Base-by-base conservation (phyloP, 2,888 invertebrate species). In the Rhagonycha fulva region DNA sequence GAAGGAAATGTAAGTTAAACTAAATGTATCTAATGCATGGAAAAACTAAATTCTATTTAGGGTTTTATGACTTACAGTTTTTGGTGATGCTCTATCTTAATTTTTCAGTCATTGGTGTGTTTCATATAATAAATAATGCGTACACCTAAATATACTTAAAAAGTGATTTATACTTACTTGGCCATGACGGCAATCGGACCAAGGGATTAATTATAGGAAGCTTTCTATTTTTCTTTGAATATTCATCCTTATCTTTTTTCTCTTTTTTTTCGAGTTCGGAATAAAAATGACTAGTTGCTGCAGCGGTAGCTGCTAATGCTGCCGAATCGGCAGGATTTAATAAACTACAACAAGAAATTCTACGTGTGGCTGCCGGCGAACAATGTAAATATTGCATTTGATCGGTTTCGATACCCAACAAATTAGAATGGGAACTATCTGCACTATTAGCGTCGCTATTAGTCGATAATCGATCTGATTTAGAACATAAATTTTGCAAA, bases 341-440 rank as follows among this genome's bases (percentile, higher is more conserved):
- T 80, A 96, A 92, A 84, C 96, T 96, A 76, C 97, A 96, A 86
- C 96, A 96, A 80, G 97, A 97, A 85, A 98, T 97, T 81, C 97
- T 90, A 79, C 97, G 91, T 9, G 96, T 95, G 10, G 96, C 96
- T 73, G 96, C 94, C 4, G 95, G 95, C 1, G 95, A 95, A 83
- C 93, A 93, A 80, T 92, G 94, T 24, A 94, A 87, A 82, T 93
- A 93, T 80, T 90, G 89, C 70, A 70, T 68, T 19, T 92, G 91
- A 81, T 93, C 93, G 68, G 91, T 90, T 84, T 93, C 93, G 70
- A 92, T 90, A 69, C 88, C 88, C 68, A 93, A 85, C 10, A 91
- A 87, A 82, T 93, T 92, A 10, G 92, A 92, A 84, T 91, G 93
- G 68, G 88, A 89, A 82, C 89, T 87, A 79, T 87, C 86, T 79